Base-by-base conservation (phyloP, 64 coral and sea anemone species). In the Catalaphyllia jardinei region DNA sequence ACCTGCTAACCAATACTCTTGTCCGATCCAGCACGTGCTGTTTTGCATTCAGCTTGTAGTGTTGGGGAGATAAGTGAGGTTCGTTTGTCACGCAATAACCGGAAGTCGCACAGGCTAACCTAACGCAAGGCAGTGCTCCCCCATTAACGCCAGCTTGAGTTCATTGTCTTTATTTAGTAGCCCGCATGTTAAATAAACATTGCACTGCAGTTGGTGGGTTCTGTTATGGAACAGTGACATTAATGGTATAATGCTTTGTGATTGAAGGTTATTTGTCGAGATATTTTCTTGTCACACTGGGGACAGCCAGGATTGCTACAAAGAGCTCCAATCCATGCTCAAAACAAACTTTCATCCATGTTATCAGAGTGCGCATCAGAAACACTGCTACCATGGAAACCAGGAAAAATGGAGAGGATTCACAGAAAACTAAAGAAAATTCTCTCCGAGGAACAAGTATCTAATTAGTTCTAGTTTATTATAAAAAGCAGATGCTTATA, bases 361-460 rank as follows among this genome's bases (percentile, higher is more conserved):
- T 52, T 97, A 2, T 52, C 59, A 20, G 59, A 94, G 74, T 97
- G 95, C 83, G 31, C 52, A 73, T 83, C 91, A 28, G 91, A 90
- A 90, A 87, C 17, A 1, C 71, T 71, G 84, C 83, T 91, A 42
- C 95, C 95, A 85, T 97, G 95, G 95, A 94, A 89, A 90, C 81
- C 57, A 77, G 76, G 29, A 39, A 97, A 97, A 91, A 35, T 28
- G 22, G 59, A 85, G 11, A 86, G 54, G 27, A 76, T 91, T 64
- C 29, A 61, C 16, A 67, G 74, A 35, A 52, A 39, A 73, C 89
- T 91, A 6, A 74, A 61, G 28, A 76, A 42, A 75, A 74, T 88
- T 38, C 71, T 88, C 46, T 59, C 86, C 5, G 71, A 62, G 30
- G 55, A 74, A 50, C 59, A 76, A 33, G 71, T 17, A 51, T 33